Base-by-base conservation (phyloP, 2,888 invertebrate species). In the Drosophila nr. perissopoda region DNA sequence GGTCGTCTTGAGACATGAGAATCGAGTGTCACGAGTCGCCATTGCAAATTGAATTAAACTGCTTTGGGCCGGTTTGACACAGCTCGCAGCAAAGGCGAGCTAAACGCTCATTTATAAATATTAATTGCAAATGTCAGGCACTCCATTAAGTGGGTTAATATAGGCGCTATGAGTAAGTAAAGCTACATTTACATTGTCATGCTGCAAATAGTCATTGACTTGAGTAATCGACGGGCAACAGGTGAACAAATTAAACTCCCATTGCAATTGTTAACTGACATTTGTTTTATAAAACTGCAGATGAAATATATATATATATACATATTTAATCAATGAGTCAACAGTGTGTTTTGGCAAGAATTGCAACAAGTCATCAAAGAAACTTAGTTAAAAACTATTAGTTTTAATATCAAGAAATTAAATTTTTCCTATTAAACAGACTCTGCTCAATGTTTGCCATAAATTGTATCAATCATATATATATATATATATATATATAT, bases 131-230 rank as follows among this genome's bases (percentile, higher is more conserved):
- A 77, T 80, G 67, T 64, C 82, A 66, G 49, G 64, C 59, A 36
- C n/a, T 8, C 59, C 63, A 80, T 81, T 73, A 70, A 75, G 18
- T 76, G 66, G 73, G 70, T 52, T 71, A 87, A 68, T 80, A 58
- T 58, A 21, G 18, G n/a, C 27, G 57, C 42, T 53, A 62, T 83
- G 81, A 88, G 67, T 88, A 81, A 85, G 74, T 31, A 18, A 3
- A 7, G 10, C 21, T 29, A 36, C 21, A 62, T 7, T 38, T 29
- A 56, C 56, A 21, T 11, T 21, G 70, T 75, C 53, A 70, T 65
- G 62, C n/a, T 11, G 36, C 6, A 13, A 21, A 13, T 38, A 21
- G 54, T 25, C 51, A 31, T 16, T 62, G 38, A 0, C n/a, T 31
- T 18, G 2, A 40, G 40, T 27, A 65, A 48, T 36, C 48, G 54